Percentiles rank a stretch among this genome's conserved stretches.
Conservation (phyloP, 2,113 vertebrate species). For the Nothocercus julius region DNA sequence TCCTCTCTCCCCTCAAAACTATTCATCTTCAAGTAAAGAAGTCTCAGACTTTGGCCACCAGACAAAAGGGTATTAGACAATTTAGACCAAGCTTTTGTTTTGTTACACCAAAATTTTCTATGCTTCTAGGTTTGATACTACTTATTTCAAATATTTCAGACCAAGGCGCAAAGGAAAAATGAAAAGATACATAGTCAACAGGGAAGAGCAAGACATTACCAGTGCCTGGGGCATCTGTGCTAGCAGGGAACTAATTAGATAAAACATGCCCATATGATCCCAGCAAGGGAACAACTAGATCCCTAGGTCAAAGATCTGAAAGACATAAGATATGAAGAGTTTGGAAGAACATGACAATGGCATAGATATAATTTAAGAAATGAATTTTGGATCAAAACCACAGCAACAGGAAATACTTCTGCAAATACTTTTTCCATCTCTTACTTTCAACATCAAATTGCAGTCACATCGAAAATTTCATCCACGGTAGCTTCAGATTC, state of each 20-base stretch:
- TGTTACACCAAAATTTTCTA: neutral
- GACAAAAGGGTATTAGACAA: neutral
- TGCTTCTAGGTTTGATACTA: neutral
- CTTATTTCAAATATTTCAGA: neutral
- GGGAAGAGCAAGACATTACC: neutral
- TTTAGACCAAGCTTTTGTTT: neutral
- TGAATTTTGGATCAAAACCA: neutral
- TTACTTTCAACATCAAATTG: conserved; percentile 11
- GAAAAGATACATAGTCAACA: neutral
- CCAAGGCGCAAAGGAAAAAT: neutral
- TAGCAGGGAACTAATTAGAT: neutral
- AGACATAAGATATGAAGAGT: neutral
- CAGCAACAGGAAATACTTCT: neutral
- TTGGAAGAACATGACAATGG: neutral
- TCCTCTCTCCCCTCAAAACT: neutral
- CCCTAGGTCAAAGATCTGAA: neutral
- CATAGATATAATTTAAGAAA: neutral
- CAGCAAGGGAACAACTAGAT: neutral
- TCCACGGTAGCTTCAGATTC: neutral
- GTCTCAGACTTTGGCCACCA: neutral
- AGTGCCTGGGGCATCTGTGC: neutral
- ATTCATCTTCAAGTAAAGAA: neutral
- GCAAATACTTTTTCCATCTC: neutral
- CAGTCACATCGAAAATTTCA: neutral
- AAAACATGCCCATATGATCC: neutral